phyloP scores from a whole-genome alignment of 1,140 invertebrate genomes.

The Nebria ingens region DNA sequence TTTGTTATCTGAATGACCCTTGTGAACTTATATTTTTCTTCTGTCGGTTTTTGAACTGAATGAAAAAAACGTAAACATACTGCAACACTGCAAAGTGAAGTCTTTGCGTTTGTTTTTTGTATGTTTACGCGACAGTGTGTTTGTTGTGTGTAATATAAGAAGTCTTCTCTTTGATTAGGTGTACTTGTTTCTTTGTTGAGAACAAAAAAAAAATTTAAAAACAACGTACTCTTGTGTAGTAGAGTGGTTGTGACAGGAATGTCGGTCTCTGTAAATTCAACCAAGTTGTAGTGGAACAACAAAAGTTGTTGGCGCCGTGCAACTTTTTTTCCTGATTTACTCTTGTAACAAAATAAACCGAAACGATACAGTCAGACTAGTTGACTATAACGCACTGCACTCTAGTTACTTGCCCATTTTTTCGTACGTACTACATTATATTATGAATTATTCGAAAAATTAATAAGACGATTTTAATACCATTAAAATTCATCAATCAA shows the following conservation, averaged over 20 bases:
- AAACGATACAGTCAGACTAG: too few species aligned
- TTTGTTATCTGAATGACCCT: not conserved
- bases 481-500: too few species aligned
- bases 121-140: not conserved
- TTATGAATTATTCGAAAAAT: too few species aligned
- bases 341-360: not conserved
- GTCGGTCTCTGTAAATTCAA: not conserved
- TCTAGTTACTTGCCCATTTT: too few species aligned
- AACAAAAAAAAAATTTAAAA: too few species aligned
- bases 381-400: too few species aligned
- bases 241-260: not conserved
- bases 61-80: constrained; percentile 1
- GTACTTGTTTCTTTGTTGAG: not conserved
- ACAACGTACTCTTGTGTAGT: not conserved
- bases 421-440: too few species aligned
- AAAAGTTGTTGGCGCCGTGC: constrained; percentile 1
- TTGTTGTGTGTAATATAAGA: not conserved
- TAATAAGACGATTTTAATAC: too few species aligned
- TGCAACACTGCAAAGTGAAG: constrained; percentile 4
- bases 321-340: not conserved
- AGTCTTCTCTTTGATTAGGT: not conserved
- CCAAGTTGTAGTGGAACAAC: not conserved
- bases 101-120: not conserved
- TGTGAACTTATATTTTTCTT: not conserved
- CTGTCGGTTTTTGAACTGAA: not conserved